Conservation (phyloP, 2,113 vertebrate genomes). For the Eulemur macaco region DNA sequence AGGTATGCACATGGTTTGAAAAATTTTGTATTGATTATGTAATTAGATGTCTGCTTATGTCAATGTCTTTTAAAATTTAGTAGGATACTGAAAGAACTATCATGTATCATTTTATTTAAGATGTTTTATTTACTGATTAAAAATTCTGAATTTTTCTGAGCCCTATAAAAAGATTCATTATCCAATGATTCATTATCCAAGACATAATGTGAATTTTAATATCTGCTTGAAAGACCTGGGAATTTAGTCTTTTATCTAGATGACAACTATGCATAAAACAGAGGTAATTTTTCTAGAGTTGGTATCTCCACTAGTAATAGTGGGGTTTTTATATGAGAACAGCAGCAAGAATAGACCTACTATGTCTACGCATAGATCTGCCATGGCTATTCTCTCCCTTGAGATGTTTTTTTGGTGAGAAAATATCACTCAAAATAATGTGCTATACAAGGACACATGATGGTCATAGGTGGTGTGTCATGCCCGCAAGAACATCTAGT, state of each 20-base stretch:
- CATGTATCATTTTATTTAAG: not conserved
- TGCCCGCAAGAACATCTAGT: not conserved
- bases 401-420: not conserved
- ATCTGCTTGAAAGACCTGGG: not conserved
- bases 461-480: not conserved
- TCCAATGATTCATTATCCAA: not conserved
- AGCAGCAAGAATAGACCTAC: not conserved
- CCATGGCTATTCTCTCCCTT: too few relatives aligned
- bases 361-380: not conserved
- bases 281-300: not conserved
- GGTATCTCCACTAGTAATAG: not conserved
- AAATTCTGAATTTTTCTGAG: not conserved
- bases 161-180: not conserved
- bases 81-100: not conserved
- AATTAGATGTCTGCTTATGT: not conserved
- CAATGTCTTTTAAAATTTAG: not conserved
- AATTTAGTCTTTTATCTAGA: not conserved
- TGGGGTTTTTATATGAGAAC: not conserved
- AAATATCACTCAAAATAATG: not conserved
- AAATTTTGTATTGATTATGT: not conserved
- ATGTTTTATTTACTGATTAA: not conserved
- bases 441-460: not conserved
- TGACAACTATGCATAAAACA: not conserved
- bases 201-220: not conserved
- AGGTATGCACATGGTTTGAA: not conserved